Evolutionary conservation across 2,797 vertebrate genomes (phyloP).

Genomic region (Chaunax sp.): DNA sequence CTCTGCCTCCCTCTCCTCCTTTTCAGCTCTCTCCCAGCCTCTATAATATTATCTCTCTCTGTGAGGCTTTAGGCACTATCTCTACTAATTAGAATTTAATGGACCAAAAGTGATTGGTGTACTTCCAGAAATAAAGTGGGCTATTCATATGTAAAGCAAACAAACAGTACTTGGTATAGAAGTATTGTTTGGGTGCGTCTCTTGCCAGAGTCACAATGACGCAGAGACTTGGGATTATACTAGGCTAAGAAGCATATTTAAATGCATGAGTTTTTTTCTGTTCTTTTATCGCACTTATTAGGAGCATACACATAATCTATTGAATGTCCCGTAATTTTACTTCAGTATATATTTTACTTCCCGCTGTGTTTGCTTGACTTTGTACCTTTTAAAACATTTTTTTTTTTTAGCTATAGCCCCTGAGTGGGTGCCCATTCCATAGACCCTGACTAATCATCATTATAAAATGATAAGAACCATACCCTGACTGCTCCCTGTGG

Average conservation of each 20-base stretch:
- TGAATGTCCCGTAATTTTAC: conserved; percentile 80
- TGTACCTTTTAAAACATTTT: conserved; percentile 18
- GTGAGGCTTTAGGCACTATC: conserved; percentile 80
- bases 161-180: conserved; percentile 80
- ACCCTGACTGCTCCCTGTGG: conserved; percentile 72
- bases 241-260: conserved; percentile 88
- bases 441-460: conserved; percentile 78
- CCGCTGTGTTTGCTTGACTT: conserved; percentile 57
- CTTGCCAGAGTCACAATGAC: conserved; percentile 72
- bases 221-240: conserved; percentile 70
- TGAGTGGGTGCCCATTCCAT: conserved; percentile 62
- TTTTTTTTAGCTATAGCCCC: conserved; percentile 33
- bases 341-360: conserved; percentile 72
- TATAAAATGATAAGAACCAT: conserved; percentile 78
- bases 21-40: conserved; percentile 56
- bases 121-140: conserved; percentile 84
- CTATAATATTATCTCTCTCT: conserved; percentile 76
- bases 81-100: conserved; percentile 87
- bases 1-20: conserved; percentile 47
- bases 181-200: conserved; percentile 75
- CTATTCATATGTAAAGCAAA: conserved; percentile 86
- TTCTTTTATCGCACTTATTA: conserved; percentile 81
- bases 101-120: conserved; percentile 84
- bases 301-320: conserved; percentile 79
- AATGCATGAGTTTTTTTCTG: conserved; percentile 84